These are phyloP conservation scores for Agrotis clavis DNA, from an alignment of 2,888 invertebrate species.

Conservation along the genomic window DNA sequence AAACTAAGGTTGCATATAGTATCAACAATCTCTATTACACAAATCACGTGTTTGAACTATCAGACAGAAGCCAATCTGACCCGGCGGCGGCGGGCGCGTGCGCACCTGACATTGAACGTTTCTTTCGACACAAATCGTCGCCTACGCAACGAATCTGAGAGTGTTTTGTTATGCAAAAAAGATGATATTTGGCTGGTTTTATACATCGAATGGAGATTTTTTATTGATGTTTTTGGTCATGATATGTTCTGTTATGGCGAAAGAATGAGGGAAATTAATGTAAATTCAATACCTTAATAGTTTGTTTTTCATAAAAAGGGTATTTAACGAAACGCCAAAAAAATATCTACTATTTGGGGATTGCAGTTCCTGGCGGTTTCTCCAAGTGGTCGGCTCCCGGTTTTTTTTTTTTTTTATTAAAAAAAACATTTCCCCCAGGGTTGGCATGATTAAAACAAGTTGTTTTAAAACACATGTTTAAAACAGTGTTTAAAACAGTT, in stretches of 20 bases:
- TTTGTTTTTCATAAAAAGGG: background rate
- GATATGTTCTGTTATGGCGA: background rate
- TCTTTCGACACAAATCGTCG: constrained; percentile 35
- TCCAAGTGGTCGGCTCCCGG: too few species aligned
- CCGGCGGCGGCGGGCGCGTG: too few species aligned
- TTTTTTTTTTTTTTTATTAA: too few species aligned
- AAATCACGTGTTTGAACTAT: constrained; percentile 22
- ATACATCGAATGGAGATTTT: background rate
- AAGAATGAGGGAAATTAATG: constrained; percentile 5
- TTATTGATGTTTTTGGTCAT: background rate
- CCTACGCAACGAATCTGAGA: constrained; percentile 33
- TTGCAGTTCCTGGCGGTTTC: too few species aligned
- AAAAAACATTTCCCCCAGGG: too few species aligned
- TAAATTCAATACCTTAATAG: background rate
- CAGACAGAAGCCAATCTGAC: constrained; percentile 11
- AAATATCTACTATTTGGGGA: too few species aligned
- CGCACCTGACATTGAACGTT: constrained; percentile 54
- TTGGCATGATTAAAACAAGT: too few species aligned
- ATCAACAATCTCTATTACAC: background rate
- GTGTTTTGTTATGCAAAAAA: constrained; percentile 35
- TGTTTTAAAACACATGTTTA: too few species aligned
- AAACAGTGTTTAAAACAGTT: too few species aligned
- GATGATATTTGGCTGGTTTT: background rate
- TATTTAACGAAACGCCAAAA: too few species aligned
- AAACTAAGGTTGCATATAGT: too few species aligned